A percentile compares a stretch with the other conserved stretches of the same genome.
These are phyloP conservation scores for Synanthedon myopaeformis DNA, from an alignment of 2,888 invertebrate species.

Conservation along the genomic window DNA sequence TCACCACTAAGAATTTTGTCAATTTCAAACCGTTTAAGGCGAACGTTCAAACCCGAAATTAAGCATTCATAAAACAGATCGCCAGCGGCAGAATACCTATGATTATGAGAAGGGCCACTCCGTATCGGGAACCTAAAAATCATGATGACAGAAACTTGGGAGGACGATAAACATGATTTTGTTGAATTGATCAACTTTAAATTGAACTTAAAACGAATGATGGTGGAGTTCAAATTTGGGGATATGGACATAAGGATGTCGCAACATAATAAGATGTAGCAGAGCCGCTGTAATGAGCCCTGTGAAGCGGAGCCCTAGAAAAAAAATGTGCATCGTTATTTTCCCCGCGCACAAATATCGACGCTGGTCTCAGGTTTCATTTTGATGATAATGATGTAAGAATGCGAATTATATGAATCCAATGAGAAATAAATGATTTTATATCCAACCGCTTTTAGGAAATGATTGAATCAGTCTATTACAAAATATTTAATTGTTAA, in stretches of 20 bases:
- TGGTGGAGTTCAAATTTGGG: conserved; percentile 19
- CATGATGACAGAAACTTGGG: conserved; percentile 40
- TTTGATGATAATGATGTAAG: conserved; percentile 15
- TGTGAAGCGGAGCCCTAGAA: conserved; percentile 30
- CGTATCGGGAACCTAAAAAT: conserved; percentile 44
- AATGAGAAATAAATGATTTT: background rate
- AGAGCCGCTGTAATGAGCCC: conserved; percentile 41
- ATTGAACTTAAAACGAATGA: conserved; percentile 13
- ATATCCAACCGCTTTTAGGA: no score
- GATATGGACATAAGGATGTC: conserved; percentile 17
- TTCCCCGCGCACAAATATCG: conserved; percentile 29
- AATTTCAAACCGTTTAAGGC: conserved; percentile 38
- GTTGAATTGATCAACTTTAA: conserved; percentile 14
- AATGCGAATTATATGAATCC: background rate
- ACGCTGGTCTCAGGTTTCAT: conserved; percentile 19
- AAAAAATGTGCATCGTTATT: conserved; percentile 37
- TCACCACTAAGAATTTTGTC: conserved; percentile 26
- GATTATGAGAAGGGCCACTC: conserved; percentile 42
- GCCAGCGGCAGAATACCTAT: conserved; percentile 46
- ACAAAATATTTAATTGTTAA: no score
- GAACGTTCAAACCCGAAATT: conserved; percentile 34
- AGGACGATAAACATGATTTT: conserved; percentile 26
- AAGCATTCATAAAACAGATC: conserved; percentile 53
- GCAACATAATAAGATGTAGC: conserved; percentile 42
- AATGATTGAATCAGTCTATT: no score